phyloP scores from a whole-genome alignment of 2,797 vertebrate species.

The Babyrousa celebensis region DNA sequence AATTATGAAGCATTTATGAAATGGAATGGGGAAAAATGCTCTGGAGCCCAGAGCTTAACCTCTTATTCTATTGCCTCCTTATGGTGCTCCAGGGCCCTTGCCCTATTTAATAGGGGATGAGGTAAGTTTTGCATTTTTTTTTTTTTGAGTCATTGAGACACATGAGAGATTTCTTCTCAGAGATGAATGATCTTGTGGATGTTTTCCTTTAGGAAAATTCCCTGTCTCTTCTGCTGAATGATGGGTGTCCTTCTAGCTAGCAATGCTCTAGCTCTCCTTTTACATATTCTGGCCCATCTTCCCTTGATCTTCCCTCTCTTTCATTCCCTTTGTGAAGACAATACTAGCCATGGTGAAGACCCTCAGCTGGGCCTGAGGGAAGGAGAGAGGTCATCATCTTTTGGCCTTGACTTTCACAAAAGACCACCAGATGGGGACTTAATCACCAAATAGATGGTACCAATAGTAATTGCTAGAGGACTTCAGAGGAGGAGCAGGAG shows the following conservation, averaged over 20 bases:
- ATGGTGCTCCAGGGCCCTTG: neutral
- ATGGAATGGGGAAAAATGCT: neutral
- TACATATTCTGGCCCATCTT: neutral
- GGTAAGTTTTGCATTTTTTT: neutral
- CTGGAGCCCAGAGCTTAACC: neutral
- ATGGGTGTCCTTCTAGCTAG: neutral
- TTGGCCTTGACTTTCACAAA: neutral
- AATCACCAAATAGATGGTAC: neutral
- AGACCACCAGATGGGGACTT: neutral
- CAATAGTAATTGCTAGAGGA: neutral
- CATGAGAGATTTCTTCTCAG: neutral
- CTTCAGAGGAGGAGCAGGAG: neutral
- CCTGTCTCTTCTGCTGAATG: neutral
- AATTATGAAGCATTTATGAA: slow-evolving; percentile 62
- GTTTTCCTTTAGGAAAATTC: neutral
- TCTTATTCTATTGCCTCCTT: neutral
- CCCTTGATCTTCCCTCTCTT: neutral
- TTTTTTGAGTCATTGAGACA: neutral
- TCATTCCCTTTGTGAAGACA: neutral
- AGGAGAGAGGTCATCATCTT: neutral
- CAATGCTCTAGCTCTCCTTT: neutral
- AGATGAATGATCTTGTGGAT: neutral
- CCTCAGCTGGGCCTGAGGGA: neutral
- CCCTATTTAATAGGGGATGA: neutral
- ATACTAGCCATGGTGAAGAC: neutral